Conservation (phyloP, 2,888 invertebrate genomes). For the Helicoverpa assulta region DNA sequence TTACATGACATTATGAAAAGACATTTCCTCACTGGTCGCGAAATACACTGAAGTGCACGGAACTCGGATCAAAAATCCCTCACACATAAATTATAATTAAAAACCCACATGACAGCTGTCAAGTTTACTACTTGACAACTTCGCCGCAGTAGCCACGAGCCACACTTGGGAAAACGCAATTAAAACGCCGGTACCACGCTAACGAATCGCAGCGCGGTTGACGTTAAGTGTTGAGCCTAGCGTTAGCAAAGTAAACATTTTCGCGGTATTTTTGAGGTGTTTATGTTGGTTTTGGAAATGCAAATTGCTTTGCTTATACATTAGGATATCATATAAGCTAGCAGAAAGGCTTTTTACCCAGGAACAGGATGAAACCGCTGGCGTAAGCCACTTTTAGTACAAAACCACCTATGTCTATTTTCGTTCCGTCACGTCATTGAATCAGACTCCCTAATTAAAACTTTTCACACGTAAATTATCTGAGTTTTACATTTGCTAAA, state of each 20-base stretch:
- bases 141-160: conserved; percentile 29
- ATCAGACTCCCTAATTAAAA: neutral
- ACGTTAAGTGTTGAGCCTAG: conserved; percentile 44
- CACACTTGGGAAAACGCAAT: conserved; percentile 60
- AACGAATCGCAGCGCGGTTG: conserved; percentile 64
- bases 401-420: neutral
- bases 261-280: conserved; percentile 1
- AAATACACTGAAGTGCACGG: neutral
- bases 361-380: no score
- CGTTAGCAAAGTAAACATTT: conserved; percentile 15
- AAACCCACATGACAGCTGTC: conserved; percentile 28
- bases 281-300: no score
- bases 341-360: no score
- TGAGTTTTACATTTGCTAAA: neutral
- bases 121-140: conserved; percentile 32
- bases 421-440: neutral
- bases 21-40: no score
- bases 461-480: neutral
- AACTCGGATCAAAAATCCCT: neutral
- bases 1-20: no score
- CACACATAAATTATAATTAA: conserved; percentile 2
- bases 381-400: neutral
- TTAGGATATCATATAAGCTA: no score
- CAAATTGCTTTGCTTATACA: no score
- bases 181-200: conserved; percentile 65